phyloP scores from a whole-genome alignment of 2,888 invertebrate species.

The Pammene fasciana region DNA sequence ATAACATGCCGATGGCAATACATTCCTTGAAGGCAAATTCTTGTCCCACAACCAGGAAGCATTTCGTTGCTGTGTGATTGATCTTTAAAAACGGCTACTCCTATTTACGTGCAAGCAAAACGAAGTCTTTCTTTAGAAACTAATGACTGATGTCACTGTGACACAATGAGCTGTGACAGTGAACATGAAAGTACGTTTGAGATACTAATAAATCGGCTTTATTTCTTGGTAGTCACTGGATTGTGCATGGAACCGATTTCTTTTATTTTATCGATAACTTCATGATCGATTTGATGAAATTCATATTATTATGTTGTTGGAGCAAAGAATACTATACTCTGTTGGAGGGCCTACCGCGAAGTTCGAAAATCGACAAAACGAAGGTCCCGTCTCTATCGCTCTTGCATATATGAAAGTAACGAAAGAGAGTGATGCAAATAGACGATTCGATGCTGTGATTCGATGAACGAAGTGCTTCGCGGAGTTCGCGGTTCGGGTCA shows the following conservation, averaged over 20 bases:
- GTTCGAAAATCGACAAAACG: too few species aligned
- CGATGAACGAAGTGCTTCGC: too few species aligned
- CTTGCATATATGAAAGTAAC: too few species aligned
- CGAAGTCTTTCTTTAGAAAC: not conserved
- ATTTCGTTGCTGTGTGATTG: slow-evolving; percentile 33
- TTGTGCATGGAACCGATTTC: too few species aligned
- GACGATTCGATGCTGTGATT: too few species aligned
- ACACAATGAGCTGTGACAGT: not conserved
- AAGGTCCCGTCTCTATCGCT: too few species aligned
- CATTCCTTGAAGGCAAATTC: slow-evolving; percentile 22
- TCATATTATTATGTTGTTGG: not conserved
- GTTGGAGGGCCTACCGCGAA: too few species aligned
- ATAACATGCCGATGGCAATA: slow-evolving; percentile 18
- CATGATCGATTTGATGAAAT: not conserved
- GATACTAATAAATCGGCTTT: slow-evolving; percentile 3
- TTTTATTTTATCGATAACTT: too few species aligned
- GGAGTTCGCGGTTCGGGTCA: too few species aligned
- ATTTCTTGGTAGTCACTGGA: not conserved
- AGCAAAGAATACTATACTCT: too few species aligned
- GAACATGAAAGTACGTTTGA: not conserved
- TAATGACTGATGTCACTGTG: slow-evolving; percentile 9
- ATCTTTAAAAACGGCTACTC: slow-evolving; percentile 23
- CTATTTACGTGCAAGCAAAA: slow-evolving; percentile 26
- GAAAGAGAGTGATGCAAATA: too few species aligned
- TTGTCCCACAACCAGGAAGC: slow-evolving; percentile 18